Base-by-base conservation (phyloP, 2,797 vertebrate genomes). In the Eurystomus glaucurus region DNA sequence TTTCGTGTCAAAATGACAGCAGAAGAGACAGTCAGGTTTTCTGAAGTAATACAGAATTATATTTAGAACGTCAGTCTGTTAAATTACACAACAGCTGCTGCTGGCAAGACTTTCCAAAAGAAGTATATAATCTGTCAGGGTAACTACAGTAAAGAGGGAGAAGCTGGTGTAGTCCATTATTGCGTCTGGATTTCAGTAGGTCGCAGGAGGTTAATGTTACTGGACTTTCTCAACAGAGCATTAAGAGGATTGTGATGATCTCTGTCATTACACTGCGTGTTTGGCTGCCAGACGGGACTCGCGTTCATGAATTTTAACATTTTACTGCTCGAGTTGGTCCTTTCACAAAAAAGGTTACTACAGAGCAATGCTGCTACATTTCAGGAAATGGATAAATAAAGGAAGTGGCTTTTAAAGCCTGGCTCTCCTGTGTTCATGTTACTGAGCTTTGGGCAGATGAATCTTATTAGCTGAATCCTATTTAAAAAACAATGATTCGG, bases 331-430 rank as follows among this genome's bases (percentile, higher is more conserved):
- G 78, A 60, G 57, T 61, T 72, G 57, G 33, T 83, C 65, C 76
- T 81, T 76, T 78, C 65, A 52, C 50, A 46, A 14, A 46, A 83
- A 83, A 95, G 79, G 91, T 94, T 87, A 78, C 15, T 68, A 29
- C 60, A 87, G 95, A 75, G 55, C 87, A 71, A 5, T 0, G 22
- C 81, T 64, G 61, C 55, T 58, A 39, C 45, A 68, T 41, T 57
- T 48, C 70, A 91, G 55, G 61, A 58, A 74, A 48, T 14, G 50
- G 37, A 37, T 82, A 64, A 92, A 77, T 83, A 66, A 46, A 93
- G 95, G 93, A 97, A 95, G 74, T 51, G 25, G 65, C 37, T 75
- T 77, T 79, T 80, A 50, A 43, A 60, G 51, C 62, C 46, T 23
- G 22, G 11, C 29, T 85, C 14, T 17, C 6, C 48, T 46, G 51